Evolutionary conservation across 1,140 invertebrate genomes (phyloP).

Genomic region (Thaumatotibia leucotreta): DNA sequence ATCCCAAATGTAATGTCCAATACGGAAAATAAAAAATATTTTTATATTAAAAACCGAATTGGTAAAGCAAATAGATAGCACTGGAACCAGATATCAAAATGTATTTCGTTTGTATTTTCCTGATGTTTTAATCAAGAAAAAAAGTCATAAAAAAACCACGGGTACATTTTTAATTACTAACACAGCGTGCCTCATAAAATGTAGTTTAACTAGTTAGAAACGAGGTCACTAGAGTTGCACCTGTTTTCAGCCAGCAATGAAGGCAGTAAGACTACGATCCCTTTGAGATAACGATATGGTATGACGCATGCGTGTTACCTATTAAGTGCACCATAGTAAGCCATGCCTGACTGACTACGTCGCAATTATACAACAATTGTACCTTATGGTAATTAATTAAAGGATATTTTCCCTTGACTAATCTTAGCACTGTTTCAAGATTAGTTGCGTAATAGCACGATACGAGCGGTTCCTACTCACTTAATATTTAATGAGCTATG

Average conservation of each 20-base stretch:
- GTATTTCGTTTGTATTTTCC: no score
- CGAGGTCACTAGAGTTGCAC: not conserved
- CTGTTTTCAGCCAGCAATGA: not conserved
- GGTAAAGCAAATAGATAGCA: no score
- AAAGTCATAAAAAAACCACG: not conserved
- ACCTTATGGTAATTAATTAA: not conserved
- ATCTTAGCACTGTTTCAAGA: not conserved
- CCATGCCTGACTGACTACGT: not conserved
- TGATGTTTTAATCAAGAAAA: no score
- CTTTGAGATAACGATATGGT: not conserved
- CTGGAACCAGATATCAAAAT: no score
- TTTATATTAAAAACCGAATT: no score
- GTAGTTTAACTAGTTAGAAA: not conserved
- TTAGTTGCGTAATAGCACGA: not conserved
- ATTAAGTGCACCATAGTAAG: not conserved
- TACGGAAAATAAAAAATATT: no score
- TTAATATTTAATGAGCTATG: slow-evolving; percentile 4
- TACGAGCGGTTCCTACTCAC: not conserved
- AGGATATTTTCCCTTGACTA: not conserved
- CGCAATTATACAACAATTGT: not conserved
- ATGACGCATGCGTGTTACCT: not conserved
- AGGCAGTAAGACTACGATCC: not conserved
- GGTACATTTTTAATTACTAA: not conserved
- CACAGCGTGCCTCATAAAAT: not conserved
- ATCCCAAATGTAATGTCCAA: no score